Percentiles rank a stretch among this genome's conserved stretches.
Conservation (phyloP, 1,140 invertebrate species). For the Drosophila tristis region DNA sequence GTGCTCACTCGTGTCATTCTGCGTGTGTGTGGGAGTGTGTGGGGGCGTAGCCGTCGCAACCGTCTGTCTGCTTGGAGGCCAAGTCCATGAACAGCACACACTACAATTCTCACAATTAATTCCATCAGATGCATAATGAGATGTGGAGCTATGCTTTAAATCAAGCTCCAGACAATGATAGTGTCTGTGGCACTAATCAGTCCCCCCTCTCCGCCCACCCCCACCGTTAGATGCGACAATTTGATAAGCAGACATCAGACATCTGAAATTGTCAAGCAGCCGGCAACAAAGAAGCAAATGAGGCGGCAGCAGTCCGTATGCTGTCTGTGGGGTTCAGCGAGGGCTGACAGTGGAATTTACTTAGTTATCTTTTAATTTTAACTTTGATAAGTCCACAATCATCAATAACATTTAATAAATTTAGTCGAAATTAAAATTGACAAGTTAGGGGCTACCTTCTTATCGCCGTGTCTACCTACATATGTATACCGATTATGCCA, state of each 20-base stretch:
- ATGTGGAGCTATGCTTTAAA: conserved; percentile 10
- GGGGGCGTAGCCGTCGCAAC: neutral
- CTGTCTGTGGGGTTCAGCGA: conserved; percentile 4
- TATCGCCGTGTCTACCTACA: no score
- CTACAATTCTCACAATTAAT: conserved; percentile 19
- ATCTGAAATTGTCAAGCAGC: conserved; percentile 8
- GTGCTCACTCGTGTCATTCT: conserved; percentile 4
- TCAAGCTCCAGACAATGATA: conserved; percentile 16
- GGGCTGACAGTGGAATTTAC: neutral
- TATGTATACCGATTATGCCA: no score
- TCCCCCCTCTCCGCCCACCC: neutral
- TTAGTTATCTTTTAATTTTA: no score
- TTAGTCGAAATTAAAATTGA: no score
- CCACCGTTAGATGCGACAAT: conserved; percentile 13
- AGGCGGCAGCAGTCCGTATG: conserved; percentile 4
- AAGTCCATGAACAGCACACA: conserved; percentile 8
- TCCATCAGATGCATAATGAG: conserved; percentile 17
- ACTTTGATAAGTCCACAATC: no score
- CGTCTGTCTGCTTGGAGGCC: conserved; percentile 1
- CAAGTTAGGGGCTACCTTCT: no score
- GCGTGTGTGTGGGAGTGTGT: neutral
- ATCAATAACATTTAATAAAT: no score
- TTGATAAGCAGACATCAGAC: conserved; percentile 1
- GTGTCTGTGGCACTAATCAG: conserved; percentile 29
- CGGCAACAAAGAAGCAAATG: conserved; percentile 11